Conservation (phyloP, 2,888 invertebrate species). For the Athrips mouffetella region DNA sequence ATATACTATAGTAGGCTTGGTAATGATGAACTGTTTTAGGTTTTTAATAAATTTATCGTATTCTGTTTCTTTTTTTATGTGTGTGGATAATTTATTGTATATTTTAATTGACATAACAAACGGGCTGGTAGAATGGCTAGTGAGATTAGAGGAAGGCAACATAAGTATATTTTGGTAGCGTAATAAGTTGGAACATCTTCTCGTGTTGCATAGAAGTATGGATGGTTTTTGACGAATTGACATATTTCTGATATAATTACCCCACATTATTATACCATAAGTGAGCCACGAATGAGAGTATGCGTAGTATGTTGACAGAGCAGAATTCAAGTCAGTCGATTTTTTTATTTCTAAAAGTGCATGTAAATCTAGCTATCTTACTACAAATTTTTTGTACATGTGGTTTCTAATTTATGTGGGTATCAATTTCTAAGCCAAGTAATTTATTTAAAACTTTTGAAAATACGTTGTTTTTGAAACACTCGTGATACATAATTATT, state of each 20-base stretch:
- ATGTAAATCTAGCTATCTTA: too few species aligned
- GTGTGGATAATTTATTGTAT: not conserved
- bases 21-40: not conserved
- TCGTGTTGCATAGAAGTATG: not conserved
- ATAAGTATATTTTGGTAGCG: not conserved
- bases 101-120: not conserved
- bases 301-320: too few species aligned
- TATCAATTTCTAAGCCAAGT: too few species aligned
- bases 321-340: too few species aligned
- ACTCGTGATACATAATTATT: too few species aligned
- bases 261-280: too few species aligned
- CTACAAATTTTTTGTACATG: too few species aligned
- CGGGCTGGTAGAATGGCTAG: not conserved
- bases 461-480: too few species aligned
- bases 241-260: not conserved
- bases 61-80: not conserved
- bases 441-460: too few species aligned
- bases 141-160: not conserved
- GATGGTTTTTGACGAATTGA: not conserved
- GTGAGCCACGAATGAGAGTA: too few species aligned
- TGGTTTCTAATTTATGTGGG: too few species aligned
- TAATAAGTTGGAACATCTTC: not conserved
- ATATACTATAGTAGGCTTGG: not conserved
- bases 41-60: not conserved
- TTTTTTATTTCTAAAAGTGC: too few species aligned